Conservation (phyloP, 2,113 vertebrate species). For the Sylvia atricapilla region DNA sequence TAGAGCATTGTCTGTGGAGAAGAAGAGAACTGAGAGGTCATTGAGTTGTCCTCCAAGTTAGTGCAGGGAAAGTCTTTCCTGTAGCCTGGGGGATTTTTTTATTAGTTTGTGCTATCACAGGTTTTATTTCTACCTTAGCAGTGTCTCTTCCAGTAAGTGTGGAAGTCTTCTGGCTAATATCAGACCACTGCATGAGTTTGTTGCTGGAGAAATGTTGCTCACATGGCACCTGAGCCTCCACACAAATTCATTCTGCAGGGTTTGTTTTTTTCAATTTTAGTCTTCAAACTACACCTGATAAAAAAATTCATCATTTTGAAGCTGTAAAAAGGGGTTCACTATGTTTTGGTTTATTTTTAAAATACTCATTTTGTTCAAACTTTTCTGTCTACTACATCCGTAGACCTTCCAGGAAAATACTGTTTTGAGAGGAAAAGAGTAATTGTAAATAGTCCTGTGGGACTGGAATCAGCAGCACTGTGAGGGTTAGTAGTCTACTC, state of each 20-base stretch:
- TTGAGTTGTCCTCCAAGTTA: background rate
- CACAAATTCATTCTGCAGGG: background rate
- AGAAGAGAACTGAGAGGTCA: background rate
- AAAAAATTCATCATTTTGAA: background rate
- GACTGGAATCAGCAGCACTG: background rate
- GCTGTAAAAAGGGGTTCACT: background rate
- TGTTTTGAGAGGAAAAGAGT: background rate
- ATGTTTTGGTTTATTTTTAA: background rate
- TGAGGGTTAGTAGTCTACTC: background rate
- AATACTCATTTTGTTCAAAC: background rate
- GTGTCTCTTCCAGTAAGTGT: background rate
- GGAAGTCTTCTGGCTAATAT: background rate
- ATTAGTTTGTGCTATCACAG: background rate
- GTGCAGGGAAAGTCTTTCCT: background rate
- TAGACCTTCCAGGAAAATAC: background rate
- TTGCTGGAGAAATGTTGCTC: background rate
- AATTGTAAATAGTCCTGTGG: background rate
- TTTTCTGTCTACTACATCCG: background rate
- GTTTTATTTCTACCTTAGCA: background rate
- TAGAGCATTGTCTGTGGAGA: background rate
- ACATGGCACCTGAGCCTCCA: background rate
- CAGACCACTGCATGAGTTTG: background rate
- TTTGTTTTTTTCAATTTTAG: background rate
- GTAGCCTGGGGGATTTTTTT: background rate
- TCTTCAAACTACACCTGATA: background rate